These are phyloP conservation scores for Aricia artaxerxes DNA, from an alignment of 2,888 invertebrate genomes.

Conservation along the genomic window DNA sequence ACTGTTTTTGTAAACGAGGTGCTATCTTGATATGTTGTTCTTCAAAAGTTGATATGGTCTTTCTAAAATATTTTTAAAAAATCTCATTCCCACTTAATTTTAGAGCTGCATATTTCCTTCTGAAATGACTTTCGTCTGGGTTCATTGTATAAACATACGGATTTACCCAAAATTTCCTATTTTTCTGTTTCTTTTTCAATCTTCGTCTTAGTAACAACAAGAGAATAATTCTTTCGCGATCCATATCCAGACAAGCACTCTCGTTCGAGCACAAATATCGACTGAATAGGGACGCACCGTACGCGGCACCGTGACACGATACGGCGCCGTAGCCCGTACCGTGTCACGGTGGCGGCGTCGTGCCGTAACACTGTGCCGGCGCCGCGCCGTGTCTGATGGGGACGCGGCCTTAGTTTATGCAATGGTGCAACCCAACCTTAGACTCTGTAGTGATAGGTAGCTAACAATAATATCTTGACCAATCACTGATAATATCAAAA, in stretches of 20 bases:
- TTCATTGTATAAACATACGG: conserved; percentile 4
- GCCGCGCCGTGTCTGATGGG: too few species aligned
- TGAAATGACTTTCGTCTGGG: background rate
- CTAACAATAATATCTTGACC: too few species aligned
- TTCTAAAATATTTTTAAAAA: background rate
- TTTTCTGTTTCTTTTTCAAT: background rate
- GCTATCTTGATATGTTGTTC: background rate
- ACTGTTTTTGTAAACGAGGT: background rate
- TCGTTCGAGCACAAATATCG: background rate
- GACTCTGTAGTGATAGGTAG: too few species aligned
- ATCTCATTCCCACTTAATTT: background rate
- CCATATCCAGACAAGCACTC: background rate
- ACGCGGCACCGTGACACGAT: too few species aligned
- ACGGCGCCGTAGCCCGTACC: too few species aligned
- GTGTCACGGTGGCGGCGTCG: too few species aligned
- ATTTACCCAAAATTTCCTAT: too few species aligned
- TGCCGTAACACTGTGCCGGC: too few species aligned
- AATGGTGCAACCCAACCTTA: too few species aligned
- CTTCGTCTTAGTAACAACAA: background rate
- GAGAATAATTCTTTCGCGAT: background rate
- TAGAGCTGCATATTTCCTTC: background rate
- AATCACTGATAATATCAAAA: too few species aligned
- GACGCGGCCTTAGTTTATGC: too few species aligned
- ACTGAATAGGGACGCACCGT: too few species aligned
- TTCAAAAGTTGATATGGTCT: background rate